Conservation (phyloP, 2,888 invertebrate genomes). For the Dinocampus coccinellae region DNA sequence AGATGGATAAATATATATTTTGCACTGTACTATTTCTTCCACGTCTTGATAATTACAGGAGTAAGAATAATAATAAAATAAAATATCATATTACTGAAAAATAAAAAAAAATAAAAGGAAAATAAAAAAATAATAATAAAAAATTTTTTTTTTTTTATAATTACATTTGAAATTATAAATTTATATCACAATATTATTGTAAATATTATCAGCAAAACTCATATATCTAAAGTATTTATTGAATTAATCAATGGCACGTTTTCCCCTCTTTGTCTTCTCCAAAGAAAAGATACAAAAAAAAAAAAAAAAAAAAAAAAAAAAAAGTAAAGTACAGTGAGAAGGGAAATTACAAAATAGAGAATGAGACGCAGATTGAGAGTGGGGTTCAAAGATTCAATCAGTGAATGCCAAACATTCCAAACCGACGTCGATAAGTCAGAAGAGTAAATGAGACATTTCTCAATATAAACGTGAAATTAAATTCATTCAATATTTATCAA, state of each 20-base stretch:
- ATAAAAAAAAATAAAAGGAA: too few species aligned
- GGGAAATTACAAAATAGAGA: slow-evolving; percentile 1
- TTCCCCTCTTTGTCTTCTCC: too few species aligned
- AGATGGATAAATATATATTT: slow-evolving; percentile 38
- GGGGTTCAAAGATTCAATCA: slow-evolving; percentile 64
- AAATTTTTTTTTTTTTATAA: too few species aligned
- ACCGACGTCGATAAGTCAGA: slow-evolving; percentile 60
- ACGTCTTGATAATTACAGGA: slow-evolving; percentile 29
- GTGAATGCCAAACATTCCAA: slow-evolving; percentile 64
- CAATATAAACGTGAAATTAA: slow-evolving; percentile 51
- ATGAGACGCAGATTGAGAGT: slow-evolving; percentile 18
- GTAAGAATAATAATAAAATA: slow-evolving; percentile 17
- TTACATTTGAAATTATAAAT: too few species aligned
- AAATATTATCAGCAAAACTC: slow-evolving; percentile 66
- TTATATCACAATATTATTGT: too few species aligned
- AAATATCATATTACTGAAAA: slow-evolving; percentile 36
- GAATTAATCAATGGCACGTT: slow-evolving; percentile 48
- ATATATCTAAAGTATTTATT: slow-evolving; percentile 66
- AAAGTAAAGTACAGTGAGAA: neutral
- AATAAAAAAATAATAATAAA: too few species aligned
- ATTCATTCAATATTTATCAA: slow-evolving; percentile 25
- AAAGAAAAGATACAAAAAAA: too few species aligned
- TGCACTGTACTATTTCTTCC: slow-evolving; percentile 28
- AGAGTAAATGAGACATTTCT: slow-evolving; percentile 60
- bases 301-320: too few species aligned